Evolutionary conservation across 1,140 invertebrate species (phyloP).

Genomic region (Scaptomyza hsui): DNA sequence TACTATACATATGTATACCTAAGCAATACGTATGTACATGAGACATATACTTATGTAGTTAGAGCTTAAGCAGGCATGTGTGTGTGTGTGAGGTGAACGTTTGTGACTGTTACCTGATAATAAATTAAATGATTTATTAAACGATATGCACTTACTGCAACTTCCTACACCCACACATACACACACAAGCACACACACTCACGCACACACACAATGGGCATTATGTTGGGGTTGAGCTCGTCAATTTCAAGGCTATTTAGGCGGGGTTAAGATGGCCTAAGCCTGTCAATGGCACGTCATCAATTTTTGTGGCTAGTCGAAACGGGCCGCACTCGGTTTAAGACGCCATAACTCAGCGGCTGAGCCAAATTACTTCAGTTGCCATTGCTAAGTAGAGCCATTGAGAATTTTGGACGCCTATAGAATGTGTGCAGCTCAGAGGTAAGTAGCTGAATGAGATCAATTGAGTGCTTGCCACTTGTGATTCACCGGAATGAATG

Average conservation of each 20-base stretch:
- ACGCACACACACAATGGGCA: background rate
- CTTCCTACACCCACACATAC: conserved; percentile 3
- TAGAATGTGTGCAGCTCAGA: conserved; percentile 5
- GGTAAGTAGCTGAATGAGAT: conserved; percentile 9
- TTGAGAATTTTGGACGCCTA: background rate
- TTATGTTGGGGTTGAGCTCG: background rate
- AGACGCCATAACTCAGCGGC: conserved; percentile 65
- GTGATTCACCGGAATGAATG: background rate
- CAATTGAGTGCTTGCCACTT: background rate
- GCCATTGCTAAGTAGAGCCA: background rate
- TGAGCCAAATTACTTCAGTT: conserved; percentile 45
- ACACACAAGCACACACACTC: conserved; percentile 7
- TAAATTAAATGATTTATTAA: conserved; percentile 78
- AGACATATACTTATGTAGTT: background rate
- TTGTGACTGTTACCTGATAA: conserved; percentile 41
- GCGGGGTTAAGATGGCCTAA: conserved; percentile 30
- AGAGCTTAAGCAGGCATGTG: background rate
- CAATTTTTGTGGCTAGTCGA: conserved; percentile 48
- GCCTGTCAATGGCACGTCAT: conserved; percentile 55
- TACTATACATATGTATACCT: conserved; percentile 22
- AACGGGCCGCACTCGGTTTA: conserved; percentile 18
- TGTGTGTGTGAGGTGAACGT: background rate
- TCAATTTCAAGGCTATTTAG: background rate
- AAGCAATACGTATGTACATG: background rate
- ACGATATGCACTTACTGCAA: conserved; percentile 55